A percentile compares a stretch with the other conserved stretches of the same genome.
phyloP scores from a whole-genome alignment of 2,888 invertebrate species.

The Dasysyrphus tricinctus region DNA sequence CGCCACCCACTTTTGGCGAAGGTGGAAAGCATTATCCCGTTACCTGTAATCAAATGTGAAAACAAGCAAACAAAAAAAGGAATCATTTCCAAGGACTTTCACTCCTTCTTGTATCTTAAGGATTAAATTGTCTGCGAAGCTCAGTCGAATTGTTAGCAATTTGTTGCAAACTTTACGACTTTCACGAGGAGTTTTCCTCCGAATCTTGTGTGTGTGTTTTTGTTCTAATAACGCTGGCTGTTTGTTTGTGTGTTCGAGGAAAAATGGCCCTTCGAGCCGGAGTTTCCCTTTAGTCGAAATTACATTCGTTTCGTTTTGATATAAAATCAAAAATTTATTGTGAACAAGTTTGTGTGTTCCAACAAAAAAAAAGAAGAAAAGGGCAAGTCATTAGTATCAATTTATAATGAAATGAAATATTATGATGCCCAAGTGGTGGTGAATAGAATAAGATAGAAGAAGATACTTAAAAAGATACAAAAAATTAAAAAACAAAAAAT shows the following conservation, averaged over 20 bases:
- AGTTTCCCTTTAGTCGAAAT: slow-evolving; percentile 37
- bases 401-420: slow-evolving; percentile 59
- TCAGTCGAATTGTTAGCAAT: slow-evolving; percentile 44
- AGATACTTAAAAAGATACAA: slow-evolving; percentile 22
- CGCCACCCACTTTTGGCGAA: slow-evolving; percentile 6
- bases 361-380: slow-evolving; percentile 20
- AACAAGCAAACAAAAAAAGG: slow-evolving; percentile 28
- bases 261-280: slow-evolving; percentile 27
- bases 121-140: slow-evolving; percentile 56
- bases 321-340: slow-evolving; percentile 56
- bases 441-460: slow-evolving; percentile 20
- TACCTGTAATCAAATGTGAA: slow-evolving; percentile 72
- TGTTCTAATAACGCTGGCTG: slow-evolving; percentile 9
- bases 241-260: neutral
- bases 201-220: slow-evolving; percentile 17
- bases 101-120: slow-evolving; percentile 34
- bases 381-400: slow-evolving; percentile 44
- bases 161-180: slow-evolving; percentile 65
- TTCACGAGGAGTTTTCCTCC: slow-evolving; percentile 2
- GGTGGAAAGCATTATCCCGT: slow-evolving; percentile 50
- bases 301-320: slow-evolving; percentile 42
- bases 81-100: slow-evolving; percentile 66
- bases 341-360: slow-evolving; percentile 29
- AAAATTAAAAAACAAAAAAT: slow-evolving; percentile 16
- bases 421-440: slow-evolving; percentile 44